Evolutionary conservation across 2,888 invertebrate genomes (phyloP), one percentile per base, ranked within the genome.

Genomic region (Salticus scenicus): DNA sequence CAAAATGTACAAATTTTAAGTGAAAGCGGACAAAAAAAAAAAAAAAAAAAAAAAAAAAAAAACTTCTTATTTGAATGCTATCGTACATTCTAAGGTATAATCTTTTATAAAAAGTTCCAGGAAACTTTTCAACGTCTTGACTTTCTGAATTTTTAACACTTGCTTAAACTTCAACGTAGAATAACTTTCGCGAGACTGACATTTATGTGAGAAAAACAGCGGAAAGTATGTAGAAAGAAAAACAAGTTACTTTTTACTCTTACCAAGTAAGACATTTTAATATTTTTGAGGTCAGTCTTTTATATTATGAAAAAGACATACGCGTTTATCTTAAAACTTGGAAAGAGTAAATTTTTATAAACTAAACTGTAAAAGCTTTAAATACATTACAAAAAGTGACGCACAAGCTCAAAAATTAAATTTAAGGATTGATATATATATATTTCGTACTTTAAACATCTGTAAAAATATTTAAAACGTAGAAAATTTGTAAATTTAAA

Each of bases 91-190:
- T 5, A 24, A 57, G 1, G 57, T 24, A 20, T 57, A 57, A 1
- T 24, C 20, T 24, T 57, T 57, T 57, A 57, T 57, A 57, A 57
- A 57, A 57, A 24, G 20, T 47, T 17, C 24, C 12, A 2, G 24
- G 24, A 24, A 57, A 57, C 5, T 57, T 57, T 24, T 57, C 24
- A 57, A 24, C 57, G 20, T 57, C 57, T 24, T 57, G 57, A 24
- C 57, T 57, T 57, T 57, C 57, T 57, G 24, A 57, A 57, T 57
- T 57, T 57, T 57, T 57, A 57, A 57, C 57, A 57, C 57, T 57
- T 57, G 20, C 57, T 57, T 57, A 57, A 57, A 57, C 57, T 57
- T n/a, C 24, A 24, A 57, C 57, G 1, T 57, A 24, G 17, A 57
- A 57, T 57, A 57, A 24, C 20, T 57, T 57, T 57, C 57, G 24